Evolutionary conservation across 2,888 invertebrate genomes (phyloP).

Genomic region (Oithona nana): DNA sequence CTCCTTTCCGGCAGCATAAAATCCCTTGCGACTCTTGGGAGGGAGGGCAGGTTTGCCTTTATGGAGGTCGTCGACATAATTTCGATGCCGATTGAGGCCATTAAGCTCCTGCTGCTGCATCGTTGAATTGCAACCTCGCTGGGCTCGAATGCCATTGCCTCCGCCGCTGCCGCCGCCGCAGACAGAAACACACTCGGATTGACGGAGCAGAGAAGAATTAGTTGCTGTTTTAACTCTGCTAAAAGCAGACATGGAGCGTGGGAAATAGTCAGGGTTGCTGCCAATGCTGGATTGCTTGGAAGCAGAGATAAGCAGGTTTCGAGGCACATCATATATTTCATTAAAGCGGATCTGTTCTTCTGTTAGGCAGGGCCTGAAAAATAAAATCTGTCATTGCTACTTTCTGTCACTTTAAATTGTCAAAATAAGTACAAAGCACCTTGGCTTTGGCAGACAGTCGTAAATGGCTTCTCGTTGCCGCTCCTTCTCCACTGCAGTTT

Average conservation of each 20-base stretch:
- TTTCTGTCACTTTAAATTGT: too few species aligned
- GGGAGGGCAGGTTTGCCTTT: neutral
- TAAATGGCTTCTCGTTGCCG: neutral
- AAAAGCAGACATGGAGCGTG: neutral
- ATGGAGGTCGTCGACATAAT: neutral
- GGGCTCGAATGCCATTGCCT: neutral
- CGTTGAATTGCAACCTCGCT: too few species aligned
- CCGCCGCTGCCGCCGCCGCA: neutral
- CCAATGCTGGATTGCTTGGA: neutral
- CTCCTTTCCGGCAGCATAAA: too few species aligned
- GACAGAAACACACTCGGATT: neutral
- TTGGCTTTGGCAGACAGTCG: neutral
- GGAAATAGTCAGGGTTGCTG: neutral
- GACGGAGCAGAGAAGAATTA: neutral
- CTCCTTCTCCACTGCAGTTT: neutral
- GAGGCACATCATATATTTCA: neutral
- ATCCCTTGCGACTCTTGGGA: neutral
- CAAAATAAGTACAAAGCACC: too few species aligned
- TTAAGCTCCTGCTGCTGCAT: too few species aligned
- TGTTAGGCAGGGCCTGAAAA: conserved; percentile 5
- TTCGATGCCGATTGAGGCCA: neutral
- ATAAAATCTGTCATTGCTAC: too few species aligned
- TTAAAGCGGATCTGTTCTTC: neutral
- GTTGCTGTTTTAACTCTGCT: too few species aligned
- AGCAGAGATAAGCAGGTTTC: neutral